Base-by-base conservation (phyloP, 2,888 invertebrate species). In the Ochlodes sylvanus region DNA sequence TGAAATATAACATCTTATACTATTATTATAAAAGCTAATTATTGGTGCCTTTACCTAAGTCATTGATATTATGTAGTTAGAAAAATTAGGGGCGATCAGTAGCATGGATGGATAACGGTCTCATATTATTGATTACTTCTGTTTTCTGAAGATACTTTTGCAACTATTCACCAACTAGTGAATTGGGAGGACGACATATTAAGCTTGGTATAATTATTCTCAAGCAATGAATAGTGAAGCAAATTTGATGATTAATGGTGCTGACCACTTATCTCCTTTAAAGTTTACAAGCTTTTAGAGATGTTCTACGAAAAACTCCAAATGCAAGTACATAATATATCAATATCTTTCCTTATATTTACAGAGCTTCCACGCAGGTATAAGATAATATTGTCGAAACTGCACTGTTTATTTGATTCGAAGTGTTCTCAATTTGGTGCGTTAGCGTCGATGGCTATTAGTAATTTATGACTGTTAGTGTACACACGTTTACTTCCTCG, bases 391-490 rank as follows among this genome's bases (percentile, higher is more conserved):
- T 69, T 70, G 70, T 72, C 54, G 71, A 74, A 70, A 70, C 70
- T 70, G 70, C 69, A 57, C 56, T 72, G 75, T 74, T 75, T 74
- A 73, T 79, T 76, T 74, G 76, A 75, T 81, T 81, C 79, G 78
- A 79, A 84, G 77, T 80, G 83, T 81, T 83, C 84, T 81, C 84
- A 78, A 79, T 79, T 84, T 79, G 75, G 76, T 77, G 75, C 75
- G 77, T 82, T 83, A 82, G 79, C 79, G 81, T 79, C 77, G 84
- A 83, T 84, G 77, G 82, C 80, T 86, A 80, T 81, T 79, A 79
- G 79, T 83, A 83, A 87, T 89, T 87, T 89, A 89, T 86, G 75
- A 83, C 79, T 77, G 75, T 78, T 76, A 79, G 78, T 74, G 75
- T 81, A 77, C 77, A 74, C 73, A 74, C 73, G 78, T 79, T 84